phyloP scores from a whole-genome alignment of 2,888 invertebrate species.

The Escarpia spicata region DNA sequence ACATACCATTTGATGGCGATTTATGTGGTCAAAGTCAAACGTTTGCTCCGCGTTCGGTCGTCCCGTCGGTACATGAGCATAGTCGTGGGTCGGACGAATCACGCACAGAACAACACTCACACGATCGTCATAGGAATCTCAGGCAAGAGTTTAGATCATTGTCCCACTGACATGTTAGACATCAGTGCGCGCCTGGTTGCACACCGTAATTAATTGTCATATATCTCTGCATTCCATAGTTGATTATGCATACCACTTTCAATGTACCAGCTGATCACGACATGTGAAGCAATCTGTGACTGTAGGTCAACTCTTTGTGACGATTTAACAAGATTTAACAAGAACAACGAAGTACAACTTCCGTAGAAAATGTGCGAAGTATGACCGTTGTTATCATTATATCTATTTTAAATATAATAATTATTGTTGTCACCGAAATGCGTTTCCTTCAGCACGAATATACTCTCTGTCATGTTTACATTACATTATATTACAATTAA shows the following conservation, averaged over 20 bases:
- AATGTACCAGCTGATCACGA: neutral
- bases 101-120: neutral
- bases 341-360: neutral
- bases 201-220: neutral
- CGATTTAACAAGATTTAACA: neutral
- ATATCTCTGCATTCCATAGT: neutral
- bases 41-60: neutral
- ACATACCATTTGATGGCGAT: neutral
- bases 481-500: too few relatives aligned
- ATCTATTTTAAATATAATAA: neutral
- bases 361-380: neutral
- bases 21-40: conserved; percentile 11
- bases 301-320: neutral
- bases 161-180: neutral
- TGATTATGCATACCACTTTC: neutral
- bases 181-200: neutral
- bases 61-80: neutral
- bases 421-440: neutral
- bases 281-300: neutral
- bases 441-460: neutral
- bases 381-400: neutral
- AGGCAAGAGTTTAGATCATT: neutral
- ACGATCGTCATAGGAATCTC: neutral
- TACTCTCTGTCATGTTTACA: too few relatives aligned
- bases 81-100: neutral